Conservation (phyloP, 2,888 invertebrate species). For the Tetranychus piercei region DNA sequence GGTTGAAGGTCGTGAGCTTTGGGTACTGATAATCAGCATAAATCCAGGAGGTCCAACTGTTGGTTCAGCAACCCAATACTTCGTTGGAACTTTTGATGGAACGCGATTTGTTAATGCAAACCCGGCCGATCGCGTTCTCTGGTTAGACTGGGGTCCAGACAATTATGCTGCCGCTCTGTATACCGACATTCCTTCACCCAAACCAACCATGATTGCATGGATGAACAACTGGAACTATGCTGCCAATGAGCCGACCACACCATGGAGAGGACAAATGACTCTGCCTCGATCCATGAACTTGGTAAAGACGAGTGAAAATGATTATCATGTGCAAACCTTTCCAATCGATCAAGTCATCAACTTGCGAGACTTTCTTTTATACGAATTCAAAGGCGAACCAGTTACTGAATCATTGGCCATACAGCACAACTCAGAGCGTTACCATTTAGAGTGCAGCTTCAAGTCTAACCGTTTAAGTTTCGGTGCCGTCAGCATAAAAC, state of each 20-base stretch:
- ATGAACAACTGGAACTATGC: slow-evolving; percentile 15
- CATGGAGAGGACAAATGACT: slow-evolving; percentile 15
- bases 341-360: neutral
- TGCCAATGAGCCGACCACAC: neutral
- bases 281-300: slow-evolving; percentile 3
- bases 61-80: slow-evolving; percentile 14
- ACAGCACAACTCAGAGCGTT: neutral
- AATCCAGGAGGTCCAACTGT: slow-evolving; percentile 8
- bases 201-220: slow-evolving; percentile 10
- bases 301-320: too few species aligned
- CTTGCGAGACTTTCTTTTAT: neutral
- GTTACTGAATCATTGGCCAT: neutral
- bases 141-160: slow-evolving; percentile 18
- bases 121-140: slow-evolving; percentile 6
- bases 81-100: slow-evolving; percentile 19
- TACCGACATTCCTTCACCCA: neutral
- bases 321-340: neutral
- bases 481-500: neutral
- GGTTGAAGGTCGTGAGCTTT: neutral
- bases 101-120: slow-evolving; percentile 7
- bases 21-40: slow-evolving; percentile 10
- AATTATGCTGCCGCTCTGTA: slow-evolving; percentile 18
- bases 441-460: neutral
- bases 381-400: neutral
- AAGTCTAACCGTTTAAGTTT: neutral